Percentiles rank a stretch among this genome's conserved stretches.
Conservation (phyloP, 2,797 vertebrate species). For the Sylvia borin region DNA sequence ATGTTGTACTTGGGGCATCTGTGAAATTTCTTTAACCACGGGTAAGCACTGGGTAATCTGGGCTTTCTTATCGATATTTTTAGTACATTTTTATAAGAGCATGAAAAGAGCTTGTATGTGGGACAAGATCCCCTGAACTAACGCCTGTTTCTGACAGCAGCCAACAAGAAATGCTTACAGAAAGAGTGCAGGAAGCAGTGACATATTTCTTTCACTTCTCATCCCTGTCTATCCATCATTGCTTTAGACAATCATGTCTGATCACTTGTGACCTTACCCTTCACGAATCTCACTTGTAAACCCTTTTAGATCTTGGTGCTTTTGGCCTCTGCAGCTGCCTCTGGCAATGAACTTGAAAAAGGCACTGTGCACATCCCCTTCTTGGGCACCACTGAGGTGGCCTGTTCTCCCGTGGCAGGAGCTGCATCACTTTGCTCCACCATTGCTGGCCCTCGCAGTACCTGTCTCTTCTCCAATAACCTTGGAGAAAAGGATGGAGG, state of each 20-base stretch:
- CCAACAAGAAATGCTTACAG: not conserved
- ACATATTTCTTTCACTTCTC: conserved; percentile 44
- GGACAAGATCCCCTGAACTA: not conserved
- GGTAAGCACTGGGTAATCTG: not conserved
- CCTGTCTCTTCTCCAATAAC: not conserved
- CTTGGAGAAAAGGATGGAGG: not conserved
- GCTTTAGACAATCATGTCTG: not conserved
- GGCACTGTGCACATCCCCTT: not conserved
- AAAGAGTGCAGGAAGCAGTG: not conserved
- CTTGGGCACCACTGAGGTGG: not conserved
- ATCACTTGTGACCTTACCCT: conserved; percentile 15
- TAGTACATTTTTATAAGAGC: not conserved
- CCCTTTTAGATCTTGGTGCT: not conserved
- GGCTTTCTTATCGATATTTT: not conserved
- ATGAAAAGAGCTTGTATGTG: not conserved
- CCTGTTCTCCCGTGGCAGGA: not conserved
- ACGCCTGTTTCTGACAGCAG: not conserved
- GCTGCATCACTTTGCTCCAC: not conserved
- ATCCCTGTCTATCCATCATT: not conserved
- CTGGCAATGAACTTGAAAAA: not conserved
- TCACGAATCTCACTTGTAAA: not conserved
- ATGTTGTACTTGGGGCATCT: not conserved
- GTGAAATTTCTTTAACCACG: not conserved
- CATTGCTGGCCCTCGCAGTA: rapidly evolving
- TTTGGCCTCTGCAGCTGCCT: not conserved